A percentile compares a stretch with the other conserved stretches of the same genome.
These are phyloP conservation scores for Xenentodon cancila DNA, from an alignment of 2,797 vertebrate species.

Conservation along the genomic window DNA sequence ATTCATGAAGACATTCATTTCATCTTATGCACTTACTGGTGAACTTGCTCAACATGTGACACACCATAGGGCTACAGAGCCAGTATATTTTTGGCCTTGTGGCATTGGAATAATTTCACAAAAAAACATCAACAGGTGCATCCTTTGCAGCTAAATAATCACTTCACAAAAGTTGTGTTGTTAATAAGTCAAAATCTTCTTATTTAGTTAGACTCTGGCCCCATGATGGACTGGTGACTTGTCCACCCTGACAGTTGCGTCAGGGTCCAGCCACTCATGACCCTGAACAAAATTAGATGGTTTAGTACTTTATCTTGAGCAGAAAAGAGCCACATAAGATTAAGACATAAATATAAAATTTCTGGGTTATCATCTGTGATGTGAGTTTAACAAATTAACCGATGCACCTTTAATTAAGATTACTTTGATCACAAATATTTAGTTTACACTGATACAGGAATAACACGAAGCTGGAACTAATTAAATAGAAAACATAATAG, in stretches of 20 bases:
- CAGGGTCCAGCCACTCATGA: too few relatives aligned
- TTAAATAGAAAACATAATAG: too few relatives aligned
- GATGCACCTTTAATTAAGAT: neutral
- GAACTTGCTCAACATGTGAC: too few relatives aligned
- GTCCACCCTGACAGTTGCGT: too few relatives aligned
- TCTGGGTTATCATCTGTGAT: neutral
- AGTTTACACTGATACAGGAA: neutral
- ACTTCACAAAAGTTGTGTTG: neutral
- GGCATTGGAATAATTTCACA: conserved; percentile 12
- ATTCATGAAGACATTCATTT: too few relatives aligned
- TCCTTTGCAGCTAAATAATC: conserved; percentile 11
- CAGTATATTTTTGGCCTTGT: too few relatives aligned
- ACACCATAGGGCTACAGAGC: too few relatives aligned
- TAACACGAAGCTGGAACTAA: neutral
- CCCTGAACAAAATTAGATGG: neutral
- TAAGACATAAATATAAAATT: neutral
- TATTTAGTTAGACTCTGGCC: too few relatives aligned
- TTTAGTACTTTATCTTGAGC: neutral
- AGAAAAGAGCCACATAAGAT: too few relatives aligned
- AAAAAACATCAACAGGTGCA: neutral
- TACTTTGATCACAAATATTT: neutral
- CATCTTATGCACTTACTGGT: too few relatives aligned
- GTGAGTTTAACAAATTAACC: neutral
- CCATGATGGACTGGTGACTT: too few relatives aligned
- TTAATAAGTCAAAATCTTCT: too few relatives aligned